A percentile compares a stretch with the other conserved stretches of the same genome.
These are phyloP conservation scores for Lepisosteus osseus DNA, from an alignment of 2,113 vertebrate species.

Conservation along the genomic window DNA sequence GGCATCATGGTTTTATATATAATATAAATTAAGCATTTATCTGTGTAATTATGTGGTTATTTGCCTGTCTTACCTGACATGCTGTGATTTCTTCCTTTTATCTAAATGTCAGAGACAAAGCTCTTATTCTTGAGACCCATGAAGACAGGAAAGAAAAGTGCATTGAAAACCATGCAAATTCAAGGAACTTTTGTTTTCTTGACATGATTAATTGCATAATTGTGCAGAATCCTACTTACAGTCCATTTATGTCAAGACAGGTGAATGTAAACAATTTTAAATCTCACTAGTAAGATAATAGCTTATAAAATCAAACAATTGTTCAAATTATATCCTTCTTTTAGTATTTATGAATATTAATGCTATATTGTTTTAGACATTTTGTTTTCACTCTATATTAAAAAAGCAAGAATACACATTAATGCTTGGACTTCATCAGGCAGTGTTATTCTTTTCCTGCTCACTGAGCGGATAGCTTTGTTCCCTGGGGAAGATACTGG, in stretches of 20 bases:
- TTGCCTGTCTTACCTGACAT: too few relatives aligned
- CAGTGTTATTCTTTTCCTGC: too few relatives aligned
- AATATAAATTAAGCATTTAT: too few relatives aligned
- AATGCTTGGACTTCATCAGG: too few relatives aligned
- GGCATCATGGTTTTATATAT: too few relatives aligned
- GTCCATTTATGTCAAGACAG: slow-evolving; percentile 16
- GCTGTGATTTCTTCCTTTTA: too few relatives aligned
- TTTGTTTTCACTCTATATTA: slow-evolving; percentile 32
- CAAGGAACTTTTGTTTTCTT: slow-evolving; percentile 1
- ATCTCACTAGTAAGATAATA: slow-evolving; percentile 30
- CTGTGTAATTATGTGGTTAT: too few relatives aligned
- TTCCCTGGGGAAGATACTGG: too few relatives aligned
- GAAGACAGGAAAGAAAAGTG: not conserved
- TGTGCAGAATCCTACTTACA: slow-evolving; percentile 15
- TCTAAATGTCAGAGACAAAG: too few relatives aligned
- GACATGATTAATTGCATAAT: slow-evolving; percentile 36
- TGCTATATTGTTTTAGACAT: slow-evolving; percentile 30
- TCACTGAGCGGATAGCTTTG: too few relatives aligned
- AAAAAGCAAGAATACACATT: too few relatives aligned
- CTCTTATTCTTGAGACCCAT: not conserved
- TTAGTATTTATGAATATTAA: slow-evolving; percentile 6
- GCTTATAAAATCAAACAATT: slow-evolving; percentile 26
- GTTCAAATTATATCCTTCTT: not conserved
- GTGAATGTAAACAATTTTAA: slow-evolving; percentile 33
- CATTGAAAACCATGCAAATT: not conserved